Conservation (phyloP, 2,113 vertebrate species). For the Rutilus rutilus region DNA sequence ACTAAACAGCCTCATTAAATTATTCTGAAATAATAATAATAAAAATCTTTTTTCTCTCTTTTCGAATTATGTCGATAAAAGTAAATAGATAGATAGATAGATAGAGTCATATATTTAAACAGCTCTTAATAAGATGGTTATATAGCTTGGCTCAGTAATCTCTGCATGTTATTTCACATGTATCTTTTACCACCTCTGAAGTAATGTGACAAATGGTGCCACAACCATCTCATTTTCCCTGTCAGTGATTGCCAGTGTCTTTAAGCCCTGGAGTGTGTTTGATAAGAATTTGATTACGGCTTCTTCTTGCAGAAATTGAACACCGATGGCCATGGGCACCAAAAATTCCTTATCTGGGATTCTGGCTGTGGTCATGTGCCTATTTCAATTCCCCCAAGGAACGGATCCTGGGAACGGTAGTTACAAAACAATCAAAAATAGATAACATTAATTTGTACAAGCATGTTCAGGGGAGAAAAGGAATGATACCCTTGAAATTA, state of each 20-base stretch:
- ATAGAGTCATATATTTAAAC: neutral
- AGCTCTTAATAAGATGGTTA: neutral
- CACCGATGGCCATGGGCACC: slow-evolving; percentile 23
- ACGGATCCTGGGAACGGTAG: slow-evolving; percentile 22
- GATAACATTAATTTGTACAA: slow-evolving; percentile 43
- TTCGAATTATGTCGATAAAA: too few relatives aligned
- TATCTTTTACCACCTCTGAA: slow-evolving; percentile 24
- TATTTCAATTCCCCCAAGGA: slow-evolving; percentile 38
- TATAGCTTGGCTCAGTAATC: neutral
- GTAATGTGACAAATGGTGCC: slow-evolving; percentile 36
- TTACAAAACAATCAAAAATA: slow-evolving; percentile 41
- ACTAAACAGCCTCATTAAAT: too few relatives aligned
- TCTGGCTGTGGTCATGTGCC: slow-evolving; percentile 25
- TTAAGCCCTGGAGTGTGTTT: slow-evolving; percentile 44
- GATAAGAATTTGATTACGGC: slow-evolving; percentile 50
- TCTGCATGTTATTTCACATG: neutral
- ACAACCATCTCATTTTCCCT: slow-evolving; percentile 35
- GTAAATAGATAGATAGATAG: too few relatives aligned
- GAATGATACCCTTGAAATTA: slow-evolving; percentile 22
- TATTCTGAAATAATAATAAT: too few relatives aligned
- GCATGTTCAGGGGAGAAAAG: slow-evolving; percentile 33
- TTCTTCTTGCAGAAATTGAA: slow-evolving; percentile 49
- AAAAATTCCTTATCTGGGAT: slow-evolving; percentile 43
- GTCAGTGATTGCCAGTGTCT: slow-evolving; percentile 40
- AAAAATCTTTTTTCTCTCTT: too few relatives aligned